Evolutionary conservation across 2,888 invertebrate genomes (phyloP), one percentile per base, ranked within the genome.

Genomic region (Leucania comma): DNA sequence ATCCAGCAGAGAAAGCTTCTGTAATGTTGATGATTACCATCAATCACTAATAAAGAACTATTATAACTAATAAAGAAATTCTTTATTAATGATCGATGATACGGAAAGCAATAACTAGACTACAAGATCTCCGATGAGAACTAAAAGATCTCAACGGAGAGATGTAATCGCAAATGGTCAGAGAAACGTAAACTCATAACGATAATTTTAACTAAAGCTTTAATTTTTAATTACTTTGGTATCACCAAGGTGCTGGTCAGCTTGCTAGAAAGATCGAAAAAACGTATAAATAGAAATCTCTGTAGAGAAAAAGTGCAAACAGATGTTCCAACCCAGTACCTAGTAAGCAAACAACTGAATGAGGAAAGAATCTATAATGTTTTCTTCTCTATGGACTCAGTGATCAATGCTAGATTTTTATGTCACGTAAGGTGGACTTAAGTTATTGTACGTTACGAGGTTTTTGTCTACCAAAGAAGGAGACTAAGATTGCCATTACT

Each of bases 341-440:
- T 32, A 38, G 3, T 20, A 8, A 29, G 22, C 17, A 24, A 22
- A 58, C 1, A 22, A 8, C 22, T 50, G 4, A 12, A 50, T 0
- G 17, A 29, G 4, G 14, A 35, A 8, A 8, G 5, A 17, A 42
- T 20, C 14, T 9, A 3, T 38, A 38, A 38, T 38, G 14, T 12
- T 38, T 38, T 14, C 14, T 12, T 38, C 14, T 14, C 14, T 35
- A 35, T 10, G 0, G 2, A 22, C 6, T 38, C 20, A 29, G 22
- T 60, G 20, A 60, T 20, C 20, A 58, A 46, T 66, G 26, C 24
- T 22, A 10, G 17, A 46, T 70, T 3, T 8, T 42, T 24, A 53
- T 50, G 12, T 0, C 17, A 42, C 42, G 4, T 42, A 42, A 42
- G 42, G 4, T 42, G 42, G 17, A 17, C 17, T 42, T 38, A 14